These are phyloP conservation scores for Calameuta filiformis DNA, from an alignment of 2,888 invertebrate genomes.

Conservation along the genomic window DNA sequence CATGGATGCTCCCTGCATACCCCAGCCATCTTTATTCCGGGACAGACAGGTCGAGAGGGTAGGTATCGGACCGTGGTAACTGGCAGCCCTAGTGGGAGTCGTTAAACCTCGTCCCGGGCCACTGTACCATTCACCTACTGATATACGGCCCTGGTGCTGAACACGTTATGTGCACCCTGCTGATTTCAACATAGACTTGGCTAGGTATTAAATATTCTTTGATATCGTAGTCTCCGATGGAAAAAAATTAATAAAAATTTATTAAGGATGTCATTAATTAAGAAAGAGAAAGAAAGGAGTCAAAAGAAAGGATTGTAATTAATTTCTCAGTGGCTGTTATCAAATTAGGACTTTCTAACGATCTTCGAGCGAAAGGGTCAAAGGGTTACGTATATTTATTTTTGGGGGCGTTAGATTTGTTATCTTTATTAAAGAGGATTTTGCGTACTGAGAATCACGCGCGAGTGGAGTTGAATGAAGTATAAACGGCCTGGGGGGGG, in stretches of 20 bases:
- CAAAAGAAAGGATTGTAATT: background rate
- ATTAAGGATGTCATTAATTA: background rate
- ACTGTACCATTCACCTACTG: constrained; percentile 52
- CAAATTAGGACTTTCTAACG: too few species aligned
- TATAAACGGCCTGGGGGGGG: background rate
- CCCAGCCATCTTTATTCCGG: constrained; percentile 62
- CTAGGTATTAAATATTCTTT: background rate
- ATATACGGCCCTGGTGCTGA: constrained; percentile 52
- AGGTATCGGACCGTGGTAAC: constrained; percentile 66
- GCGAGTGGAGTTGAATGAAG: background rate
- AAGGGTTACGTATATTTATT: background rate
- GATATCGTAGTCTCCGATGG: background rate
- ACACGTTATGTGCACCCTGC: constrained; percentile 37
- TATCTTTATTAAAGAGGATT: background rate
- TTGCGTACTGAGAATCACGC: background rate
- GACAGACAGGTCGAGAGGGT: constrained; percentile 63
- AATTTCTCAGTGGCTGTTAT: background rate
- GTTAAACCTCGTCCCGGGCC: constrained; percentile 63
- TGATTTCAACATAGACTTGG: constrained; percentile 48
- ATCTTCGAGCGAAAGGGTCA: too few species aligned
- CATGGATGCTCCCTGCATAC: constrained; percentile 37
- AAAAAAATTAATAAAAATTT: background rate
- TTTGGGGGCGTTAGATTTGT: background rate
- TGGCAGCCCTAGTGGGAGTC: constrained; percentile 64
- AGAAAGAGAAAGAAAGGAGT: too few species aligned